These are phyloP conservation scores for Zaprionus lineosus DNA, from an alignment of 2,888 invertebrate species.

Conservation along the genomic window DNA sequence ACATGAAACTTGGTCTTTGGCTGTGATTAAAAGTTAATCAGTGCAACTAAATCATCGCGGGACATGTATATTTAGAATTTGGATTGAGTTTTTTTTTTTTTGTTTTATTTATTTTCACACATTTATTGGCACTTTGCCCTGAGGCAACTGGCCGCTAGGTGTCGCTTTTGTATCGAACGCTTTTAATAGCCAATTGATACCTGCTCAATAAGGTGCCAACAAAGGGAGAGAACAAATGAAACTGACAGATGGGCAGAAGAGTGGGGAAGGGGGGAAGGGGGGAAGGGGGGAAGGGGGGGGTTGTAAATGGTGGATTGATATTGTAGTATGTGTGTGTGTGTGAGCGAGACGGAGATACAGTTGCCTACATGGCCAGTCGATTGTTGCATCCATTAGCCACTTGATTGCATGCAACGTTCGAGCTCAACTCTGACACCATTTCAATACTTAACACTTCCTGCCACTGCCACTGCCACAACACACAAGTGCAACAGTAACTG, in stretches of 20 bases:
- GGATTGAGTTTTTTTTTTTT: not conserved
- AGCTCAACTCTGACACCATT: slow-evolving; percentile 13
- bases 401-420: slow-evolving; percentile 15
- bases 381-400: slow-evolving; percentile 37
- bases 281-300: too few relatives aligned
- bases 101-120: slow-evolving; percentile 15
- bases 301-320: too few relatives aligned
- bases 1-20: not conserved
- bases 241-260: slow-evolving; percentile 13
- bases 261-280: too few relatives aligned
- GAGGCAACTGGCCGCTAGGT: slow-evolving; percentile 21
- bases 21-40: slow-evolving; percentile 32
- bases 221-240: too few relatives aligned
- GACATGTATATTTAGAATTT: slow-evolving; percentile 22
- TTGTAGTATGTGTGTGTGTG: too few relatives aligned
- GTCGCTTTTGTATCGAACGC: slow-evolving; percentile 5
- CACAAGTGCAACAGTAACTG: not conserved
- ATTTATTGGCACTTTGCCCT: slow-evolving; percentile 42
- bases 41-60: slow-evolving; percentile 32
- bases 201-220: slow-evolving; percentile 30
- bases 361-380: slow-evolving; percentile 20
- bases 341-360: slow-evolving; percentile 9
- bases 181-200: slow-evolving; percentile 46
- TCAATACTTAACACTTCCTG: slow-evolving; percentile 23
- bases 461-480: not conserved